Evolutionary conservation across 2,888 invertebrate genomes (phyloP), one percentile per base, ranked within the genome.

Genomic region (Teleogryllus oceanicus): DNA sequence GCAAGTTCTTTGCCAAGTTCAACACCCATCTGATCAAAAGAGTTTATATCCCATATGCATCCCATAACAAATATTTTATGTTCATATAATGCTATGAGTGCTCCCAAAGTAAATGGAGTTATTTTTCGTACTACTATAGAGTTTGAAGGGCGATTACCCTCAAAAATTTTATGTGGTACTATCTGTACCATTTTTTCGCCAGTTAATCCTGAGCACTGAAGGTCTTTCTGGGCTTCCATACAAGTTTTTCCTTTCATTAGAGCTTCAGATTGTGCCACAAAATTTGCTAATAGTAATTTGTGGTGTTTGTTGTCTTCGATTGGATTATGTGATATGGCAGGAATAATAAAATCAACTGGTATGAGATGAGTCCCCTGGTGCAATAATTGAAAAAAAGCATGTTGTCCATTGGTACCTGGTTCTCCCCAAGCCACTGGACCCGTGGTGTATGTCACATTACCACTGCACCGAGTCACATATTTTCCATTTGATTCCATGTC

Each of bases 401-500:
- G 99, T 85, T 99, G 99, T 0, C 99, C 99, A 87, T 99, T 99
- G 75, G 99, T 99, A 24, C 99, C 99, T 0, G 99, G 98, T 88
- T 99, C 99, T 79, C 99, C 99, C 97, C 97, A 98, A 79, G 96
- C 94, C 82, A 96, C 93, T 80, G 96, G 96, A 0, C 96, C 93
- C 0, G 93, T 93, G 79, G 87, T 87, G 86, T 92, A 92, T 84
- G 89, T 87, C 80, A 91, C 91, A 49, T 83, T 88, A 81, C 90
- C 87, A 0, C 94, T 94, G 18, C 90, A 88, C 51, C 93, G 91
- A 0, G 94, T 95, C 50, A 96, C 94, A 85, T 94, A 91, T 89
- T 99, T 99, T 82, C 99, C 99, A 88, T 99, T 99, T 83, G 97
- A 97, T 88, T 99, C 99, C 99, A 99, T 99, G 85, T 99, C 99